Conservation (phyloP, 2,113 vertebrate species). For the Sinocyclocheilus anshuiensis region DNA sequence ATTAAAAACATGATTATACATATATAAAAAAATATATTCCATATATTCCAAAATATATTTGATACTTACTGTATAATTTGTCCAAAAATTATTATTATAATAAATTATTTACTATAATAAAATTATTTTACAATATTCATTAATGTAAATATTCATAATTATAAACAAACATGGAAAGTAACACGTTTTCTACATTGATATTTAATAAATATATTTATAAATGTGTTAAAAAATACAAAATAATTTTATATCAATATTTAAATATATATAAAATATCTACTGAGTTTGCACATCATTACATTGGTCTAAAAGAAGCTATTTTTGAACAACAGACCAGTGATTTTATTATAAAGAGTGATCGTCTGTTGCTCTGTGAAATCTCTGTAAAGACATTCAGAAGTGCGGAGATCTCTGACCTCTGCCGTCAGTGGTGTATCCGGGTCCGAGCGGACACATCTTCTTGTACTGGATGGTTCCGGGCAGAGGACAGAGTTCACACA, state of each 20-base stretch:
- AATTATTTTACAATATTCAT: neutral
- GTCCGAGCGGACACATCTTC: conserved; percentile 91
- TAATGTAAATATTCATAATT: neutral
- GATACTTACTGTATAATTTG: too few species aligned
- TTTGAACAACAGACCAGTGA: too few species aligned
- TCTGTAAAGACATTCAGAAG: neutral
- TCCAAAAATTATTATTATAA: too few species aligned
- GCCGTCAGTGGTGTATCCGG: conserved; percentile 87
- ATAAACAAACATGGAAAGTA: neutral
- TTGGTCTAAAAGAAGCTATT: neutral
- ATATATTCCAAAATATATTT: too few species aligned
- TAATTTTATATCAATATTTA: too few species aligned
- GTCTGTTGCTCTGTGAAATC: neutral
- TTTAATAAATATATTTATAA: neutral
- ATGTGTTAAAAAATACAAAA: too few species aligned
- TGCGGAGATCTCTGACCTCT: conserved; percentile 75
- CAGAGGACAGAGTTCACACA: conserved; percentile 91
- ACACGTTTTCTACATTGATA: neutral
- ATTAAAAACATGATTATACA: too few species aligned
- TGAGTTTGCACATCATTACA: neutral
- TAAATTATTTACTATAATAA: too few species aligned
- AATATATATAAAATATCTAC: too few species aligned
- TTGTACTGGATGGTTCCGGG: conserved; percentile 87
- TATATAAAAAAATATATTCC: too few species aligned
- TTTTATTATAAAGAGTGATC: too few species aligned